Base-by-base conservation (phyloP, 2,888 invertebrate genomes). In the Heterodera filipjevi region DNA sequence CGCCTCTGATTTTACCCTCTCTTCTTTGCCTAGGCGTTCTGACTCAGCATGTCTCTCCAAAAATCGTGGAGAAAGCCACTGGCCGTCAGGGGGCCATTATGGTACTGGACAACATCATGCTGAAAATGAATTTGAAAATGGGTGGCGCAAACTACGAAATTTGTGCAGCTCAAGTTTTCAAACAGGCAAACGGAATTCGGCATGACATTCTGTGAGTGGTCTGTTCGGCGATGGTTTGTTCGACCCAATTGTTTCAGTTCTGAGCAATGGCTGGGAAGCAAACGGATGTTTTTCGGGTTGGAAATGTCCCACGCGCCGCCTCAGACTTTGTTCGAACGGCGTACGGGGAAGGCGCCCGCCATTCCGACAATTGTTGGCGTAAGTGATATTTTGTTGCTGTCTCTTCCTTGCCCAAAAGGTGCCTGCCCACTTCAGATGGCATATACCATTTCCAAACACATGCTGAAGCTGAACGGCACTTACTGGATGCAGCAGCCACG, bases 341-440 rank as follows among this genome's bases (percentile, higher is more conserved):
- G 66, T 14, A 46, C 78, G 0, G 79, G 79, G 22, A 39, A 79
- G 6, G 74, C 72, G 2, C 76, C 70, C 14, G 76, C 46, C 5
- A 82, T 83, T 71, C 85, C 85, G 0, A 82, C 82, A 30, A 77
- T 83, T 59, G 82, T 85, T 32, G 85, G 85, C 22, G 82, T 84
- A 66, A 66, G 82, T 81, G 27, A 12, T 66, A 10, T 16, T 66
- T n/a, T 66, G n/a, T 8, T 66, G 39, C 39, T 19, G 49, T 3
- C 49, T 14, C 19, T 14, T 14, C 14, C 19, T 49, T 49, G 12
- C 16, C 49, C 19, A 49, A 16, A 16, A 49, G 6, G 39, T 0
- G 22, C 27, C n/a, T 27, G 27, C 39, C 19, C n/a, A 44, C 30
- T 71, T 14, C 64, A 82, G 82, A 82, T 82, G 82, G 76, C 82